Evolutionary conservation across 1,140 invertebrate genomes (phyloP), one percentile per base, ranked within the genome.

Genomic region (Drosophila watanabei): DNA sequence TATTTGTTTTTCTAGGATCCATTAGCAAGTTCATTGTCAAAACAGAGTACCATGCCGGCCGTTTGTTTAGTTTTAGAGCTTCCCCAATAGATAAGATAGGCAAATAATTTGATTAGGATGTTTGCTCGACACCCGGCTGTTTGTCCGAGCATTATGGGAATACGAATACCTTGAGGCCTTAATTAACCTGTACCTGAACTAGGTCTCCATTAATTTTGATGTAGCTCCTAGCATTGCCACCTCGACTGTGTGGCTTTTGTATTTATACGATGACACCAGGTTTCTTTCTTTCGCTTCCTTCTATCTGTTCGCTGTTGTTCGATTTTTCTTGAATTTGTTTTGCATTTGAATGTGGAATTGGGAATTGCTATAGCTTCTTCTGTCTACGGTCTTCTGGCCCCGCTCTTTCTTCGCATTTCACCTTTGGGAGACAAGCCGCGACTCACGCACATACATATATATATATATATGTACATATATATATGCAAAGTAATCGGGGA

Each of bases 361-460:
- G 51, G 59, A 75, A 89, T 86, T 89, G 82, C 85, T 89, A 88
- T 89, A 90, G 85, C 85, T 89, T 89, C 85, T 85, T 85, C 61
- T 65, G 45, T 18, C 49, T 32, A 39, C 39, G 18, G 49, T 52
- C 46, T 59, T 24, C 39, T 64, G 35, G 33, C 52, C 54, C 46
- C 60, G 41, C 62, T 71, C 60, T 75, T 79, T 48, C 48, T 80
- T 68, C 66, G 69, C 61, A 81, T 86, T 77, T 91, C 86, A 89
- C 86, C 86, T 89, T 86, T 89, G 76, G 70, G 70, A 64, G 64
- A 59, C 63, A 49, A 56, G 63, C 64, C 80, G 62, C 82, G 52
- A 62, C 69, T 81, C 79, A 76, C 78, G 73, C 69, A 84, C 65
- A 85, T 72, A 48, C 20, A 11, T 4, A 24, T 3, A 9, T n/a